Evolutionary conservation across 2,888 invertebrate genomes (phyloP).

Genomic region (Plebejus melissa): DNA sequence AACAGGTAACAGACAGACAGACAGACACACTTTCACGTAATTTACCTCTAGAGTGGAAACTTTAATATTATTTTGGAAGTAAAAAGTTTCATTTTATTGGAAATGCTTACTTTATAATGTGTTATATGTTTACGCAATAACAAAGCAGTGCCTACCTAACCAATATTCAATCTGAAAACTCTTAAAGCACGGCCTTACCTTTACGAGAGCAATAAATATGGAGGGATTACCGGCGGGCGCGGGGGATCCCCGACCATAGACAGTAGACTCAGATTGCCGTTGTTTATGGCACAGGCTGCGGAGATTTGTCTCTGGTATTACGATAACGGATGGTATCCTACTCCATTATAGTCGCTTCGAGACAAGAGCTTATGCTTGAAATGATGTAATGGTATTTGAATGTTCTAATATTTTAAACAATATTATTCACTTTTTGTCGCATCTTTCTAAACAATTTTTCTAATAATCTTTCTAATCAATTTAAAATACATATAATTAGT

Average conservation of each 20-base stretch:
- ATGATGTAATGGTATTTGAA: background rate
- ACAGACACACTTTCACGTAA: too few relatives aligned
- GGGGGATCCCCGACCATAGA: background rate
- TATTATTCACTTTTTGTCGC: background rate
- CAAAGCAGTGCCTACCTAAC: background rate
- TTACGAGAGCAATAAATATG: conserved; percentile 10
- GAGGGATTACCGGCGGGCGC: background rate
- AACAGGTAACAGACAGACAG: too few relatives aligned
- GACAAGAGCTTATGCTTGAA: background rate
- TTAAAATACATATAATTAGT: background rate
- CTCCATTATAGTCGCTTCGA: conserved; percentile 3
- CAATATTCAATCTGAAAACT: background rate
- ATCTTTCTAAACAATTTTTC: too few relatives aligned
- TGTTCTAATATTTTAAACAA: background rate
- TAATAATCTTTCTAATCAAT: too few relatives aligned
- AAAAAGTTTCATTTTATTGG: too few relatives aligned
- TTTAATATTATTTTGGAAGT: too few relatives aligned
- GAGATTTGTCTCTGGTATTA: conserved; percentile 39
- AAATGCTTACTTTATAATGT: background rate
- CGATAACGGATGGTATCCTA: conserved; percentile 40
- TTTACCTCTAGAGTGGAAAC: too few relatives aligned
- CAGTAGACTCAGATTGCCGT: conserved; percentile 34
- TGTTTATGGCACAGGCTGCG: conserved; percentile 45
- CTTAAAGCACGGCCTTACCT: background rate
- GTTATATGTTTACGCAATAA: background rate